Conservation (phyloP, 2,888 invertebrate species). For the Serripes groenlandicus region DNA sequence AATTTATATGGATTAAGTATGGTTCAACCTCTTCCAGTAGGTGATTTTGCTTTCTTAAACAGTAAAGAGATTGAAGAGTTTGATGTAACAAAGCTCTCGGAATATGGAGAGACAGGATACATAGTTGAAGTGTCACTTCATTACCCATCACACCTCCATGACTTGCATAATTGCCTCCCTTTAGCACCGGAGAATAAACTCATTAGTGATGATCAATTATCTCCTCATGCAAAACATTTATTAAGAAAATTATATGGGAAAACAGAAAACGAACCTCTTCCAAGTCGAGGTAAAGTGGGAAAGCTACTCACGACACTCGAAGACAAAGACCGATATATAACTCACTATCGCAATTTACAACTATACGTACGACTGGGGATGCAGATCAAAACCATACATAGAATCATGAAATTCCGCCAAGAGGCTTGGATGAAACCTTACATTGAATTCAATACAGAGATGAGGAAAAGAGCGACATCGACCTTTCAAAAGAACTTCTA, state of each 20-base stretch:
- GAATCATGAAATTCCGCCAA: conserved; percentile 77
- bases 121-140: conserved; percentile 33
- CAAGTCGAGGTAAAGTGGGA: conserved; percentile 23
- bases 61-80: not conserved
- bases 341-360: conserved; percentile 34
- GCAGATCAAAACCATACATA: conserved; percentile 75
- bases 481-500: conserved; percentile 79
- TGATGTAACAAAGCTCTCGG: conserved; percentile 17
- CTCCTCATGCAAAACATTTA: conserved; percentile 31
- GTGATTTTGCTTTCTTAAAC: conserved; percentile 15
- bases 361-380: conserved; percentile 65
- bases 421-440: conserved; percentile 82
- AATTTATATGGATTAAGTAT: conserved; percentile 31
- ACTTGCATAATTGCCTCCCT: conserved; percentile 33
- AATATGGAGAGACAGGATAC: conserved; percentile 30
- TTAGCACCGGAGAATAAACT: conserved; percentile 25
- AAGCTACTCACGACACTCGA: conserved; percentile 39
- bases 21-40: conserved; percentile 10
- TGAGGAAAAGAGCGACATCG: conserved; percentile 29
- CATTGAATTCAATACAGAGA: conserved; percentile 77
- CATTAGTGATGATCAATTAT: conserved; percentile 15
- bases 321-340: conserved; percentile 36
- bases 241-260: conserved; percentile 24
- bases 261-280: conserved; percentile 14
- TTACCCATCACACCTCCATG: conserved; percentile 38